Evolutionary conservation across 2,888 invertebrate genomes (phyloP).

Genomic region (Ochropacha duplaris): DNA sequence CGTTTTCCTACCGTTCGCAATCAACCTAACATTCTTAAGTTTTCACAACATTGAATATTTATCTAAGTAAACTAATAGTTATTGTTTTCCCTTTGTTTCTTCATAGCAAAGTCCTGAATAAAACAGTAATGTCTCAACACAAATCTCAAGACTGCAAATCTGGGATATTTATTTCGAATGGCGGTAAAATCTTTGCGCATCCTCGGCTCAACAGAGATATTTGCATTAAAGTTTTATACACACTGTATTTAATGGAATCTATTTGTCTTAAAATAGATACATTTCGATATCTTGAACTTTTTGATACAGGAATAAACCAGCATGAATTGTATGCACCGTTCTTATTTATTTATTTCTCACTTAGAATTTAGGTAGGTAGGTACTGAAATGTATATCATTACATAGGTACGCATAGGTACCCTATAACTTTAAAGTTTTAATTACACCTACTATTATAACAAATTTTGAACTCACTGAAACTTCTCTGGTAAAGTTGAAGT

Average conservation of each 20-base stretch:
- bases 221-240: conserved; percentile 60
- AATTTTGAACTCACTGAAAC: background rate
- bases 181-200: conserved; percentile 66
- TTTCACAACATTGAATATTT: background rate
- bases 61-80: background rate
- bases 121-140: conserved; percentile 56
- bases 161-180: conserved; percentile 70
- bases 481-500: background rate
- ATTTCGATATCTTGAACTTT: too few relatives aligned
- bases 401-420: too few relatives aligned
- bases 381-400: too few relatives aligned
- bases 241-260: conserved; percentile 19
- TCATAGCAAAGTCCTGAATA: conserved; percentile 37
- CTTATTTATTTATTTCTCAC: too few relatives aligned
- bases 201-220: conserved; percentile 58
- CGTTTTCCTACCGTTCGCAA: background rate
- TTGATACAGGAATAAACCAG: too few relatives aligned
- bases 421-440: too few relatives aligned
- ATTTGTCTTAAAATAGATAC: background rate
- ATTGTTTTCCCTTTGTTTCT: conserved; percentile 11
- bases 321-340: too few relatives aligned
- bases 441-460: background rate
- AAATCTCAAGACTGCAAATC: conserved; percentile 64
- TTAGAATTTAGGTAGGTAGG: too few relatives aligned
- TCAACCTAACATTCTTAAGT: background rate